phyloP scores from a whole-genome alignment of 2,888 invertebrate genomes.

The Ischnus inquisitorius region DNA sequence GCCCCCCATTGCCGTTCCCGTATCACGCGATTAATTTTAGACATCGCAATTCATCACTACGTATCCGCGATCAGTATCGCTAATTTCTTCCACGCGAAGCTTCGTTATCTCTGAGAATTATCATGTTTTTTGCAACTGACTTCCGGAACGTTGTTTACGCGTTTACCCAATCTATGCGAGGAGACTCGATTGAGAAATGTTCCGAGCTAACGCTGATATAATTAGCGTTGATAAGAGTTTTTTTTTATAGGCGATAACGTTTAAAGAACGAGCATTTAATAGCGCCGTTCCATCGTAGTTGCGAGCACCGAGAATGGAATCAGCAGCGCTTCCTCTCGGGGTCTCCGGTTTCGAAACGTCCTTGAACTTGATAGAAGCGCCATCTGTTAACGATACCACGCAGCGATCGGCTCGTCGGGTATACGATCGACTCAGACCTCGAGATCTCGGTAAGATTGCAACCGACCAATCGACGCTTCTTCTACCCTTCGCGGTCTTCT shows the following conservation, averaged over 20 bases:
- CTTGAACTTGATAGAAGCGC: slow-evolving; percentile 24
- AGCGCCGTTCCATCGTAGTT: neutral
- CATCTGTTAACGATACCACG: neutral
- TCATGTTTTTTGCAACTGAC: neutral
- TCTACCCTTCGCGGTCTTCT: neutral
- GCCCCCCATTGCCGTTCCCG: neutral
- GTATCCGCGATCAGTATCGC: neutral
- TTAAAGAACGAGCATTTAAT: neutral
- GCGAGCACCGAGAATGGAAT: slow-evolving; percentile 21
- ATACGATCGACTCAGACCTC: slow-evolving; percentile 11
- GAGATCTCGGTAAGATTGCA: neutral
- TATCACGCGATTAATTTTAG: neutral
- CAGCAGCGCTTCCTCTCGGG: slow-evolving; percentile 35
- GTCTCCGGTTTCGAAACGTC: neutral
- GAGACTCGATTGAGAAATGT: neutral
- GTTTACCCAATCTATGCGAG: neutral
- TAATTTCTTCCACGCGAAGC: neutral
- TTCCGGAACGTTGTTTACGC: neutral
- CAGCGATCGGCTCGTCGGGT: neutral
- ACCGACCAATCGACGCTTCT: neutral
- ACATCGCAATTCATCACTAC: neutral
- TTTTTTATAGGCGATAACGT: neutral
- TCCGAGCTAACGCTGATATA: neutral
- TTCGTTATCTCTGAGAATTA: neutral
- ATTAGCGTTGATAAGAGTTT: neutral